These are phyloP conservation scores for Oceanodroma tethys DNA, from an alignment of 2,113 vertebrate genomes.

Conservation along the genomic window DNA sequence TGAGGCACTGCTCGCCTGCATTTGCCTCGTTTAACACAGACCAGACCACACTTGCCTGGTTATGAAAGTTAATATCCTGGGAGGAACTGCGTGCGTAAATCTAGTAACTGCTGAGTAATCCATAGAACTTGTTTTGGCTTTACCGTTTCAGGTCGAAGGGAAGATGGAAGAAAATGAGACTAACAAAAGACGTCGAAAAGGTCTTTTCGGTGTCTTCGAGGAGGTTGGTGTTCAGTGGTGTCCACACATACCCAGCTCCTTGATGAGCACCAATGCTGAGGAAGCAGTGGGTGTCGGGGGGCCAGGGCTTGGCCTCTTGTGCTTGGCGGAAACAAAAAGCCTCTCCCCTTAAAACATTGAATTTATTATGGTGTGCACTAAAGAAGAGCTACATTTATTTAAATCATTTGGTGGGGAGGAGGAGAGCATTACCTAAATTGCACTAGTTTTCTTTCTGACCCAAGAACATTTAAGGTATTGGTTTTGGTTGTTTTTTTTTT, in stretches of 20 bases:
- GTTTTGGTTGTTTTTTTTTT: background rate
- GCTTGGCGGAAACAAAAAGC: background rate
- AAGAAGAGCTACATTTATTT: background rate
- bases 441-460: background rate
- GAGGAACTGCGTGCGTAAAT: background rate
- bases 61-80: background rate
- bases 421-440: background rate
- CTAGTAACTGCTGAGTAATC: background rate
- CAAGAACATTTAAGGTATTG: background rate
- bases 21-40: background rate
- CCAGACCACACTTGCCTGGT: background rate
- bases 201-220: constrained; percentile 73
- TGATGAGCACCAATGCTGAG: background rate
- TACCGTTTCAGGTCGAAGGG: constrained; percentile 79
- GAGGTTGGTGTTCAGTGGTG: constrained; percentile 78
- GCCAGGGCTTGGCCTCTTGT: background rate
- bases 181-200: constrained; percentile 88
- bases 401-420: background rate
- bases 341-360: background rate
- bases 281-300: background rate
- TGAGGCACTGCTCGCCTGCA: background rate
- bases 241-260: background rate
- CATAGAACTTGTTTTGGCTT: background rate
- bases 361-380: background rate
- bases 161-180: constrained; percentile 82